Conservation (phyloP, 2,113 vertebrate genomes). For the Varanus komodoensis region DNA sequence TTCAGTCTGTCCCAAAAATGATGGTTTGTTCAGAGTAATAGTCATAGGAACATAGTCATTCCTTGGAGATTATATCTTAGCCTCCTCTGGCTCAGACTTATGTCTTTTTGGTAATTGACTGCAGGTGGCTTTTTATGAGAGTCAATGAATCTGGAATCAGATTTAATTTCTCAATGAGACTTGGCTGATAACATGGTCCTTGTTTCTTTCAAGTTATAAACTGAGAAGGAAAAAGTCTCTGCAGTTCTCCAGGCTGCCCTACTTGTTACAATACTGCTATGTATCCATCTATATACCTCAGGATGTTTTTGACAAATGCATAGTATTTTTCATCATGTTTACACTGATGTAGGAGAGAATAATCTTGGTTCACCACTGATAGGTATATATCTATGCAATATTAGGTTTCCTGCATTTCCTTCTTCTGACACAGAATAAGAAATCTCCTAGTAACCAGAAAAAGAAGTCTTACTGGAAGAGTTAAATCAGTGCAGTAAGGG, state of each 20-base stretch:
- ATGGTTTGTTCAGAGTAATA: not conserved
- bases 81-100: constrained; percentile 39
- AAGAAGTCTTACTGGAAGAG: not conserved
- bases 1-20: not conserved
- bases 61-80: rapidly evolving
- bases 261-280: not conserved
- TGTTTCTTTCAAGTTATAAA: not conserved
- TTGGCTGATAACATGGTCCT: not conserved
- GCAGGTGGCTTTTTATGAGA: not conserved
- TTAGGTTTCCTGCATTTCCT: not conserved
- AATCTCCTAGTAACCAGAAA: not conserved
- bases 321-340: not conserved
- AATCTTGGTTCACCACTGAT: not conserved
- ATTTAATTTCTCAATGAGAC: constrained; percentile 15
- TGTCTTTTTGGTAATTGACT: constrained; percentile 32
- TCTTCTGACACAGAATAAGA: not conserved
- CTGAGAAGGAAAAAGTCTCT: not conserved
- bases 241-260: not conserved
- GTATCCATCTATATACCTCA: not conserved
- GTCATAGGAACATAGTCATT: rapidly evolving
- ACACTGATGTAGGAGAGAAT: not conserved
- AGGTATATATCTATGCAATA: too few species aligned
- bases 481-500: too few species aligned
- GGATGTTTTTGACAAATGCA: not conserved
- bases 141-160: constrained; percentile 3